These are phyloP conservation scores for Chaetorhynchus papuensis DNA, from an alignment of 2,113 vertebrate genomes.

Conservation along the genomic window DNA sequence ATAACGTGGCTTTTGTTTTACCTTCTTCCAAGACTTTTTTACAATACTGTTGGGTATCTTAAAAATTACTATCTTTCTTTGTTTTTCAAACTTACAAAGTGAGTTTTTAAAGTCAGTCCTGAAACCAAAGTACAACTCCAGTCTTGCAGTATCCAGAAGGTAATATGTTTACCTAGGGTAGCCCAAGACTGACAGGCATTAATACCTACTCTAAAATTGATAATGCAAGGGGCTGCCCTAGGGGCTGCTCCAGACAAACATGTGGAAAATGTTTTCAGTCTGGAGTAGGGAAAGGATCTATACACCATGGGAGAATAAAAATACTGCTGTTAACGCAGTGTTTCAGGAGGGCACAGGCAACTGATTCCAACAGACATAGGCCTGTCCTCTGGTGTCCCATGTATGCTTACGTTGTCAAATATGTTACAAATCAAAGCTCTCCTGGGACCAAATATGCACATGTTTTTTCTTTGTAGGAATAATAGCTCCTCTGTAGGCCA, in stretches of 20 bases:
- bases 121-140: not conserved
- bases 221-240: not conserved
- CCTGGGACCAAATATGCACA: not conserved
- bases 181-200: not conserved
- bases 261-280: not conserved
- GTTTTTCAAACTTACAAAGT: not conserved
- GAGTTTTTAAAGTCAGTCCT: not conserved
- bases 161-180: not conserved
- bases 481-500: not conserved
- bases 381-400: not conserved
- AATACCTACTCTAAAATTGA: not conserved
- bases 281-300: not conserved
- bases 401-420: not conserved
- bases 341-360: not conserved
- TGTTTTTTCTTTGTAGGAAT: not conserved
- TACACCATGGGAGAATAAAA: not conserved
- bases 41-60: not conserved
- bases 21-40: not conserved
- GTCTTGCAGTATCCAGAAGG: not conserved
- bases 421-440: not conserved
- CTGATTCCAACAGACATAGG: not conserved
- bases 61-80: not conserved
- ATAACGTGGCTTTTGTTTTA: not conserved
- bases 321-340: rapidly evolving
- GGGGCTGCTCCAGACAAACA: not conserved